Base-by-base conservation (phyloP, 1,140 invertebrate genomes). In the Lepidurus couesii region DNA sequence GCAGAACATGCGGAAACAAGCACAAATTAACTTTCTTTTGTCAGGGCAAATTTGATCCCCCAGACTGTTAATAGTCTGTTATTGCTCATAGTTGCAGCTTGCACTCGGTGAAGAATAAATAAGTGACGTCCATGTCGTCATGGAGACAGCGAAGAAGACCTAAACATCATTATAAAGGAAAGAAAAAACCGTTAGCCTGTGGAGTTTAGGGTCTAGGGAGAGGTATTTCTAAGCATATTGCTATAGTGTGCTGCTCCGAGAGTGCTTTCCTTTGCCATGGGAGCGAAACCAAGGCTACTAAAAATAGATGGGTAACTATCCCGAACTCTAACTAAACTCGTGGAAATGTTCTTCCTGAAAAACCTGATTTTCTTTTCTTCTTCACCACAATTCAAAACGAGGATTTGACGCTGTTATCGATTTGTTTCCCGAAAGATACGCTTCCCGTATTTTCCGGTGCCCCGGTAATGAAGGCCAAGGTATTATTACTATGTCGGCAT, bases 1-100 rank as follows among this genome's bases (percentile, higher is more conserved):
- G 21, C 21, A 21, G 9, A 65, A 5, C 53, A 13, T 65, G 16
- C 10, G 16, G 53, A 21, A n/a, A 34, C 53, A 65, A 11, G 21
- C 53, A 34, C n/a, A 65, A 21, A n/a, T 65, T 65, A 7, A 65
- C 21, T 65, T 65, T 65, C 53, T 65, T 65, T 16, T 16, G 45
- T 47, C 10, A 21, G n/a, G 16, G 53, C 53, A 65, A 21, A 65
- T 65, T 21, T 65, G 16, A 65, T 65, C 53, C 53, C 53, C 16
- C 53, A 65, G 53, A 21, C 53, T 65, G 53, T 65, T 65, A 65
- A 65, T 65, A 65, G 53, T 65, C 53, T 65, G 53, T 65, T 65
- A 65, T 65, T 65, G 13, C 53, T 65, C 53, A 65, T 65, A 65
- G 53, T 65, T 65, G 21, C 53, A 65, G 9, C 53, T 16, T 65